Conservation (phyloP, 1,140 invertebrate genomes). For the Drosophila seguyi region DNA sequence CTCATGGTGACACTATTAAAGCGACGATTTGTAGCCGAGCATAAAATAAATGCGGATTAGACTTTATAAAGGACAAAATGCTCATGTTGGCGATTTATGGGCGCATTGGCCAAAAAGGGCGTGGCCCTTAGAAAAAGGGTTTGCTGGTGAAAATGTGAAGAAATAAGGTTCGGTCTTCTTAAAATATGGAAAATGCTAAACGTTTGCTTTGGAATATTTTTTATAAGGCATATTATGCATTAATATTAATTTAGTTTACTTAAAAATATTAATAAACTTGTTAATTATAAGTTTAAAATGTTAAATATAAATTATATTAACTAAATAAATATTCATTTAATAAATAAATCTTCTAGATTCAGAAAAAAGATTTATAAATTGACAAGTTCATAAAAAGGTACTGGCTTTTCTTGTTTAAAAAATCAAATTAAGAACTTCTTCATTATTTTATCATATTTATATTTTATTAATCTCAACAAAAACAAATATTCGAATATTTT, state of each 20-base stretch:
- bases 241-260: neutral
- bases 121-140: slow-evolving; percentile 32
- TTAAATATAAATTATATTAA: too few relatives aligned
- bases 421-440: too few relatives aligned
- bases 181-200: neutral
- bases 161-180: too few relatives aligned
- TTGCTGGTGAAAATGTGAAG: neutral
- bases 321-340: neutral
- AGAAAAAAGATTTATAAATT: neutral
- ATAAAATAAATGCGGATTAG: slow-evolving; percentile 85
- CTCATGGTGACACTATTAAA: slow-evolving; percentile 85
- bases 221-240: neutral
- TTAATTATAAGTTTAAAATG: neutral
- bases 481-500: neutral
- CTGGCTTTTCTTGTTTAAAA: neutral
- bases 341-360: neutral
- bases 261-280: neutral
- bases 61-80: slow-evolving; percentile 85
- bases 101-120: slow-evolving; percentile 37
- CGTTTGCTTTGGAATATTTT: too few relatives aligned
- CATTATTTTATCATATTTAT: neutral
- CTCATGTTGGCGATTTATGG: slow-evolving; percentile 83
- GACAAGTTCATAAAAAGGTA: too few relatives aligned
- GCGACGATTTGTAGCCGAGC: slow-evolving; percentile 85
- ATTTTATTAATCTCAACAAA: too few relatives aligned